A percentile compares a stretch with the other conserved stretches of the same genome.
phyloP scores from a whole-genome alignment of 2,888 invertebrate genomes.

The Chaitophorus viminalis region DNA sequence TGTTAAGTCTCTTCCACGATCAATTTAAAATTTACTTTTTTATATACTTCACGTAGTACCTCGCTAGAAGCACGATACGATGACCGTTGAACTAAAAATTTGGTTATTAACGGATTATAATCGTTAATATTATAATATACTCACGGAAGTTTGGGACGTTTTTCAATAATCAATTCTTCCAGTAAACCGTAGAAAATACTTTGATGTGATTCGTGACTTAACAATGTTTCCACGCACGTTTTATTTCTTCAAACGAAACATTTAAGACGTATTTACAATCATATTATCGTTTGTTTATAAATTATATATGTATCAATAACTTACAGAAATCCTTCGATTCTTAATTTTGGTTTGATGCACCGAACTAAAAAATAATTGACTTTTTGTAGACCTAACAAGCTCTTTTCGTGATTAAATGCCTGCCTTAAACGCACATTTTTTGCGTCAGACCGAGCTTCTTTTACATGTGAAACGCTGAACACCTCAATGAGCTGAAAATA shows the following conservation, averaged over 20 bases:
- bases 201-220: not conserved
- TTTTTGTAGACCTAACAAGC: slow-evolving; percentile 73
- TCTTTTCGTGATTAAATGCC: slow-evolving; percentile 75
- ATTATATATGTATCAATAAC: not conserved
- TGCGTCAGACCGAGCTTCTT: slow-evolving; percentile 73
- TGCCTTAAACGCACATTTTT: slow-evolving; percentile 73
- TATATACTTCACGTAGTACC: no score
- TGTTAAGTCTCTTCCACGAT: no score
- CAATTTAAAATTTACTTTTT: no score
- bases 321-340: not conserved
- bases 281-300: no score
- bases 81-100: not conserved
- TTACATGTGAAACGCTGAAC: slow-evolving; percentile 72
- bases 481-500: slow-evolving; percentile 77
- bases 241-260: no score
- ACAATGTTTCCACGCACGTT: not conserved
- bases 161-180: not conserved
- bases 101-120: not conserved
- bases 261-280: no score
- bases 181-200: not conserved
- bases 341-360: slow-evolving; percentile 70
- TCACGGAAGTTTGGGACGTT: not conserved
- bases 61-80: not conserved
- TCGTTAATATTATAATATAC: no score
- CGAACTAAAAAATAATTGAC: slow-evolving; percentile 76